phyloP scores from a whole-genome alignment of 2,113 vertebrate genomes.

The Thalassarche chlororhynchos region DNA sequence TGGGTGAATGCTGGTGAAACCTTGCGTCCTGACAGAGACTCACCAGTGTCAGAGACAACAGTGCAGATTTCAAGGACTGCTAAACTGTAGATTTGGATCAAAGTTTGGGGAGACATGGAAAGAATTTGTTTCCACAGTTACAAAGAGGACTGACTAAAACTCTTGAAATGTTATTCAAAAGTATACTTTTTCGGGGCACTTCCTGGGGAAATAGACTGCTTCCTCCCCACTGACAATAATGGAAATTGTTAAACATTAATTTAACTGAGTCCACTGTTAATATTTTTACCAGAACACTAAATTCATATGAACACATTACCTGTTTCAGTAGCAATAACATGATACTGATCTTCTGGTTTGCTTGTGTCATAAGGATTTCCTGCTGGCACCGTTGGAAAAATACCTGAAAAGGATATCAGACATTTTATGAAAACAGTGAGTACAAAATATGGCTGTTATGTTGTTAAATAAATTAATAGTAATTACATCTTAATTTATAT shows the following conservation, averaged over 20 bases:
- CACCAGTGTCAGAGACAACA: not conserved
- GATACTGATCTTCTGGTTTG: conserved; percentile 76
- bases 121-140: not conserved
- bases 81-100: not conserved
- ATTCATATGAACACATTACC: conserved; percentile 61
- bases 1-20: not conserved
- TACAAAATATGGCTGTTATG: not conserved
- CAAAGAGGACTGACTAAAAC: not conserved
- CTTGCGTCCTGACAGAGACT: not conserved
- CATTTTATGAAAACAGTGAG: not conserved
- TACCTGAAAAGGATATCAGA: conserved; percentile 69
- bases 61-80: not conserved
- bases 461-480: not conserved
- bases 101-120: not conserved
- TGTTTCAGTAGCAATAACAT: conserved; percentile 80
- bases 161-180: not conserved
- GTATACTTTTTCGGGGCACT: not conserved
- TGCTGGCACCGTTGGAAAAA: conserved; percentile 69
- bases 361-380: conserved; percentile 75
- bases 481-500: not conserved
- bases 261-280: not conserved
- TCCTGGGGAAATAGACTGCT: not conserved
- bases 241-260: not conserved
- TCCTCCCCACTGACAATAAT: not conserved
- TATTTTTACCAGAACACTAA: not conserved